Evolutionary conservation across 2,113 vertebrate genomes (phyloP).

Genomic region (Circaetus gallicus): DNA sequence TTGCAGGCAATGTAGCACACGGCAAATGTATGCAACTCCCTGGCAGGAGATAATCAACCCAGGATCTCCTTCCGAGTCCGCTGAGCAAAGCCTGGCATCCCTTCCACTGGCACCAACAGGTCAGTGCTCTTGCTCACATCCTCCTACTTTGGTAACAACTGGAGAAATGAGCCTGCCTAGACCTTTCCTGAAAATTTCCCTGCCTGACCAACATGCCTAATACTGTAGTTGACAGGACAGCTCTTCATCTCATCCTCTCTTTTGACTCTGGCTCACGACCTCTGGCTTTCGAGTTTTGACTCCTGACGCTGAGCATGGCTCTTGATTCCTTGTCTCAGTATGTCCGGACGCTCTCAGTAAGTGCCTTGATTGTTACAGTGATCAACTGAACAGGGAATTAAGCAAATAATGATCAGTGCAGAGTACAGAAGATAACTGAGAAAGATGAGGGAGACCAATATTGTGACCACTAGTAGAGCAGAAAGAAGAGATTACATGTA

Average conservation of each 20-base stretch:
- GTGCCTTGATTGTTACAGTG: background rate
- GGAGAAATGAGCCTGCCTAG: background rate
- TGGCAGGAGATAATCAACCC: background rate
- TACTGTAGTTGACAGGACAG: background rate
- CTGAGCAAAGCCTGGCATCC: background rate
- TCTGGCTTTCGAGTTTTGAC: background rate
- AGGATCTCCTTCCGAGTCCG: background rate
- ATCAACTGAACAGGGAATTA: background rate
- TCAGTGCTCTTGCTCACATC: background rate
- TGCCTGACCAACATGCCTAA: background rate
- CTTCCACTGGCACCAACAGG: background rate
- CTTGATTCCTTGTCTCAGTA: background rate
- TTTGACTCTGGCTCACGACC: background rate
- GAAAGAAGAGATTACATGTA: background rate
- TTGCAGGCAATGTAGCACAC: background rate
- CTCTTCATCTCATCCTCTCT: background rate
- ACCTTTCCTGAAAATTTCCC: background rate
- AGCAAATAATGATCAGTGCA: background rate
- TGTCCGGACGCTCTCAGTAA: accelerated
- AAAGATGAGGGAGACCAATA: background rate
- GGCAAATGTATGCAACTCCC: background rate
- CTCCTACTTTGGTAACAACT: background rate
- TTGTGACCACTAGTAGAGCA: background rate
- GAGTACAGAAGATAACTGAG: background rate
- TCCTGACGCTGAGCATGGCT: background rate